Conservation (phyloP, 2,888 invertebrate species). For the Antheraea yamamai region DNA sequence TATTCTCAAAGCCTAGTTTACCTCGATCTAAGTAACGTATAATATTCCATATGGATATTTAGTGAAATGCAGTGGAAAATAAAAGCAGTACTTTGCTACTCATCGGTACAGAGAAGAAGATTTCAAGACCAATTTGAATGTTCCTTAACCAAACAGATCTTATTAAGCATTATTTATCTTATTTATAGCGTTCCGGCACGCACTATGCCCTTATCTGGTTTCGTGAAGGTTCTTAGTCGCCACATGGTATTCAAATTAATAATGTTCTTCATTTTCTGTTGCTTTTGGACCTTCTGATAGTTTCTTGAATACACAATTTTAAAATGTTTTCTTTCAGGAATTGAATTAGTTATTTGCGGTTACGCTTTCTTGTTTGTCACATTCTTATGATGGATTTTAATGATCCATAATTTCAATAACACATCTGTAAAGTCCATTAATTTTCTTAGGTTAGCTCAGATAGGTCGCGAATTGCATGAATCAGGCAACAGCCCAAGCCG, state of each 20-base stretch:
- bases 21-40: background rate
- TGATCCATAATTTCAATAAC: background rate
- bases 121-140: slow-evolving; percentile 45
- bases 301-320: background rate
- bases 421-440: background rate
- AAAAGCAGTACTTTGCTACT: slow-evolving; percentile 33
- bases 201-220: slow-evolving; percentile 51
- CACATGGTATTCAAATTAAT: background rate
- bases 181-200: slow-evolving; percentile 54
- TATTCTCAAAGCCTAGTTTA: slow-evolving; percentile 4
- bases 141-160: slow-evolving; percentile 43
- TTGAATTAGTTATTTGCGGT: background rate
- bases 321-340: background rate
- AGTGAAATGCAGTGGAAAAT: slow-evolving; percentile 31
- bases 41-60: slow-evolving; percentile 17
- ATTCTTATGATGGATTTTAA: background rate
- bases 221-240: slow-evolving; percentile 22
- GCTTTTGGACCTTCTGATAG: background rate
- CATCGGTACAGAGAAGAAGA: slow-evolving; percentile 29
- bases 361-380: background rate
- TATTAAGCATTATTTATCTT: slow-evolving; percentile 48
- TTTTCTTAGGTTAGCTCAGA: too few relatives aligned
- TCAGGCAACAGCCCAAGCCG: too few relatives aligned
- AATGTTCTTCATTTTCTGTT: background rate
- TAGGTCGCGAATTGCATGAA: too few relatives aligned